phyloP scores from a whole-genome alignment of 1,140 invertebrate genomes.

The Pogonus chalceus region DNA sequence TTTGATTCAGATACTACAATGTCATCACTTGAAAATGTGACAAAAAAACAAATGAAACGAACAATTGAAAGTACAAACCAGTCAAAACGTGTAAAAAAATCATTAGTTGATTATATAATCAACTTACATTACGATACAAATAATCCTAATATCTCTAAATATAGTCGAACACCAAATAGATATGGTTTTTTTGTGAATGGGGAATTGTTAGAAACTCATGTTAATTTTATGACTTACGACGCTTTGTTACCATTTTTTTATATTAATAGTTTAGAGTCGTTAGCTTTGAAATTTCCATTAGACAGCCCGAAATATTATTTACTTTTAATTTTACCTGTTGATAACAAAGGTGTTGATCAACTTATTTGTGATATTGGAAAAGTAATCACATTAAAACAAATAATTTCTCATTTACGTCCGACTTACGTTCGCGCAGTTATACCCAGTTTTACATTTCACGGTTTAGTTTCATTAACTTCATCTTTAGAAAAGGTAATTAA shows the following conservation, averaged over 20 bases:
- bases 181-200: conserved; percentile 27
- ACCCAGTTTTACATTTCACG: conserved; percentile 65
- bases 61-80: conserved; percentile 4
- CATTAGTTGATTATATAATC: conserved; percentile 20
- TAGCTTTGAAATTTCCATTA: conserved; percentile 61
- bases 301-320: conserved; percentile 56
- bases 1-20: neutral
- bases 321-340: conserved; percentile 46
- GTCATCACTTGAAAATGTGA: neutral
- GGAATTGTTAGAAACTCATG: conserved; percentile 24
- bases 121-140: conserved; percentile 15
- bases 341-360: conserved; percentile 35
- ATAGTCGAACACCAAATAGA: conserved; percentile 8
- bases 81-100: conserved; percentile 12
- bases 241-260: conserved; percentile 64
- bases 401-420: conserved; percentile 53
- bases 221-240: conserved; percentile 55
- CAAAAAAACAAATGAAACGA: neutral
- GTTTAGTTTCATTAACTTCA: conserved; percentile 63
- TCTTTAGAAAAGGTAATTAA: conserved; percentile 69
- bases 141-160: conserved; percentile 9
- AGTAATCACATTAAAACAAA: conserved; percentile 45
- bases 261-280: conserved; percentile 55
- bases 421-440: conserved; percentile 61
- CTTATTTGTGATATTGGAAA: conserved; percentile 32